phyloP scores from a whole-genome alignment of 2,797 vertebrate genomes.

The Neomorphus geoffroyi region DNA sequence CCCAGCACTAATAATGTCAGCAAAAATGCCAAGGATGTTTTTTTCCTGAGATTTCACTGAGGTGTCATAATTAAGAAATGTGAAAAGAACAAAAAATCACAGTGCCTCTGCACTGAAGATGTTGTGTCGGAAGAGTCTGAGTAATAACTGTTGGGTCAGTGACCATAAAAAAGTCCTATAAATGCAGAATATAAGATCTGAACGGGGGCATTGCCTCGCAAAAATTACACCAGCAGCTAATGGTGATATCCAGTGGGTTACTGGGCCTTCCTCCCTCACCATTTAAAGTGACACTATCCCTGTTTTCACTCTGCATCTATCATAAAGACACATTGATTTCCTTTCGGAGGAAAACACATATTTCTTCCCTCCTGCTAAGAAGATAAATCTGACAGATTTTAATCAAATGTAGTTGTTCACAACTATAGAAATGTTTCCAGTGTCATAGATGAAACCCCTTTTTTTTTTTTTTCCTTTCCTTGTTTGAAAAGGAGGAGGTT shows the following conservation, averaged over 20 bases:
- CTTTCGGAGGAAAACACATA: conserved; percentile 76
- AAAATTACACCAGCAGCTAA: conserved; percentile 48
- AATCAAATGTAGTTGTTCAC: conserved; percentile 78
- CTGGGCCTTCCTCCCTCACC: conserved; percentile 22
- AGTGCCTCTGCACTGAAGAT: not conserved
- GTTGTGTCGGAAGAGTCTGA: conserved; percentile 29
- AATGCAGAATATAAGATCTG: conserved; percentile 67
- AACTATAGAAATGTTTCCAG: conserved; percentile 66
- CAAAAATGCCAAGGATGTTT: not conserved
- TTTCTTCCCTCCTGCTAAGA: conserved; percentile 75
- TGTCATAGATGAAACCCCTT: conserved; percentile 25
- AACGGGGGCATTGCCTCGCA: conserved; percentile 35
- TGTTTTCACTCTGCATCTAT: conserved; percentile 72
- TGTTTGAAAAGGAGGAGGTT: not conserved
- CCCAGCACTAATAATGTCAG: not conserved
- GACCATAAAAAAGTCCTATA: conserved; percentile 58
- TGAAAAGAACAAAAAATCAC: conserved; percentile 11
- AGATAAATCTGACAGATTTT: conserved; percentile 83
- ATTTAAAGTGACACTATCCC: conserved; percentile 70
- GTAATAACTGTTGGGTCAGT: conserved; percentile 51
- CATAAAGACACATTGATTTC: conserved; percentile 83
- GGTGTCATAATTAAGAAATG: conserved; percentile 6
- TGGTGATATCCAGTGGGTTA: not conserved
- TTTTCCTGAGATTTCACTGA: not conserved
- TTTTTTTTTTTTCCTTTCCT: not conserved